Evolutionary conservation across 2,113 vertebrate species (phyloP), one percentile per base, ranked within the genome.

Genomic region (Bambusicola thoracicus): DNA sequence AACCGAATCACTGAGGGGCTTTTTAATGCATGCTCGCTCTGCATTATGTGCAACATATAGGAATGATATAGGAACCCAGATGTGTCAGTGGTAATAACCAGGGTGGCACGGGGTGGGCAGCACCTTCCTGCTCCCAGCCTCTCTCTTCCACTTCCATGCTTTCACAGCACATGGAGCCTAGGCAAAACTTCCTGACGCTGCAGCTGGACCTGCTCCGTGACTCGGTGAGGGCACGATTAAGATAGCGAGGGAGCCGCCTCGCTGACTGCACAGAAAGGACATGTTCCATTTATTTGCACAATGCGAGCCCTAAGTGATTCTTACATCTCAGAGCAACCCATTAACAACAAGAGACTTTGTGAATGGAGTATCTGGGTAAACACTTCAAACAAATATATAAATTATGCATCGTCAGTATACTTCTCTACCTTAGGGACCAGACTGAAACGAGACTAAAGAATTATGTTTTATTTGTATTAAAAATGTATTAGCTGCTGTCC

Each of bases 401-500:
- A 97, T 94, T 95, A 97, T 87, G 90, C 48, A 91, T 78, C 88
- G 90, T 69, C 21, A 0, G 38, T 88, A 65, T 44, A 93, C 85
- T 87, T 76, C 94, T 89, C 88, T 82, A 94, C 92, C 89, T 92
- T 29, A 81, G 94, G 91, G 97, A 95, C 93, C 86, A 86, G 90
- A 90, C 29, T 66, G 48, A 90, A 95, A 83, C 0, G 17, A 86
- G 93, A 87, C 76, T 67, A 61, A 90, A 92, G 94, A 90, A 91
- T 92, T 88, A 92, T 72, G 78, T 83, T 88, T 96, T 96, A 93
- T 94, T 92, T 95, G 79, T 91, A 97, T 96, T 97, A 97, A 97
- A 96, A 97, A 97, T 95, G 86, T 81, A 93, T 89, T 83, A 93
- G 89, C 86, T 96, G 63, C 84, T 97, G 88, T 95, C 94, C 80